Conservation (phyloP, 1,140 invertebrate genomes). For the Grapholita molesta region DNA sequence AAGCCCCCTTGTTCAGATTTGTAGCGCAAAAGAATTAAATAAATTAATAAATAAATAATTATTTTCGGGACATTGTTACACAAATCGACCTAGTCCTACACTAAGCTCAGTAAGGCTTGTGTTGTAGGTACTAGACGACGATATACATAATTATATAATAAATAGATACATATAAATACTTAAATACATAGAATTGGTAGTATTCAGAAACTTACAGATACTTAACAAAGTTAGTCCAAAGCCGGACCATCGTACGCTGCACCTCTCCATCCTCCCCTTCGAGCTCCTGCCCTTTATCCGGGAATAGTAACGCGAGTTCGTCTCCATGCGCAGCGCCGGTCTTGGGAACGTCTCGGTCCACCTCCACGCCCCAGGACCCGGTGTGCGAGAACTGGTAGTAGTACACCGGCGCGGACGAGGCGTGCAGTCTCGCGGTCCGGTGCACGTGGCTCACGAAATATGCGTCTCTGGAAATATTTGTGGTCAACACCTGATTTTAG, state of each 20-base stretch:
- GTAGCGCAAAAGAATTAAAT: no score
- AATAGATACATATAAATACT: no score
- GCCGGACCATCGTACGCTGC: constrained; percentile 39
- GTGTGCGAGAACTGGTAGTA: constrained; percentile 59
- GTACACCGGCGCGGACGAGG: constrained; percentile 41
- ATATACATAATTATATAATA: no score
- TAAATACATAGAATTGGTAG: not conserved
- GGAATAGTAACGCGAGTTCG: constrained; percentile 58
- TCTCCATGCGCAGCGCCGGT: constrained; percentile 60
- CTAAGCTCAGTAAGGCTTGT: no score
- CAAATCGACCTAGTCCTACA: no score
- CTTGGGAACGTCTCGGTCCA: constrained; percentile 40
- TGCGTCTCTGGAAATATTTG: constrained; percentile 45
- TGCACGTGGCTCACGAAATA: constrained; percentile 59
- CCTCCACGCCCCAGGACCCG: constrained; percentile 42
- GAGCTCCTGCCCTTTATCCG: constrained; percentile 33
- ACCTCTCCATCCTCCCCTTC: constrained; percentile 45
- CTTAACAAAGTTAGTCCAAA: constrained; percentile 66
- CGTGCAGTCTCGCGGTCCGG: constrained; percentile 46
- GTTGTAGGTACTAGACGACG: no score
- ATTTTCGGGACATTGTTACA: no score
- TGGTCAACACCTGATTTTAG: not conserved
- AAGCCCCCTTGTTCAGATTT: no score
- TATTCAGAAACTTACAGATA: constrained; percentile 48
- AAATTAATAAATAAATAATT: no score